phyloP scores from a whole-genome alignment of 2,797 vertebrate genomes.

The Enteromius trimaculatus region DNA sequence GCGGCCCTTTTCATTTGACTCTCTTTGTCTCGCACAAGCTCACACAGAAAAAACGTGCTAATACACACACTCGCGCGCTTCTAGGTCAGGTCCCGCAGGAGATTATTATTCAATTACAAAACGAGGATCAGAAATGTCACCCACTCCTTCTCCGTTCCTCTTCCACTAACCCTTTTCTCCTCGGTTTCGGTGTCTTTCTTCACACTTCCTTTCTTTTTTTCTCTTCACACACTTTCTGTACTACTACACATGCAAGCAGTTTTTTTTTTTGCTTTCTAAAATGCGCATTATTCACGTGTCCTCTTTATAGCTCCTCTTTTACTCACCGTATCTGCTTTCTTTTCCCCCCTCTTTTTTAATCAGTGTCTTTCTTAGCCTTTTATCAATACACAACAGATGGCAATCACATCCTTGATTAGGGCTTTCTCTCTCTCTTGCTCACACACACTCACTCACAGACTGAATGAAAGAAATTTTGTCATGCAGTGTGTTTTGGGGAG shows the following conservation, averaged over 20 bases:
- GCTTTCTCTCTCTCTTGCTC: constrained; percentile 9
- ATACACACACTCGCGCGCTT: constrained; percentile 53
- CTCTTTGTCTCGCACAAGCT: constrained; percentile 42
- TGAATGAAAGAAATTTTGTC: constrained; percentile 77
- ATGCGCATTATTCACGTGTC: constrained; percentile 40
- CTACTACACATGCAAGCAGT: constrained; percentile 22
- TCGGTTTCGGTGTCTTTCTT: constrained; percentile 44
- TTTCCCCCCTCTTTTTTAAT: constrained; percentile 16
- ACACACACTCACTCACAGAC: neutral
- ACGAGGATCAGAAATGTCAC: constrained; percentile 73
- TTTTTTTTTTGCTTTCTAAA: constrained; percentile 12
- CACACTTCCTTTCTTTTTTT: constrained; percentile 8
- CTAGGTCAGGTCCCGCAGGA: constrained; percentile 71
- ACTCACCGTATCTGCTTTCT: neutral
- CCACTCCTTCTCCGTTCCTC: constrained; percentile 62
- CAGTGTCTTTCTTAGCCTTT: constrained; percentile 23
- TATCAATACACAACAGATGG: constrained; percentile 58
- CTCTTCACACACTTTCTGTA: constrained; percentile 58
- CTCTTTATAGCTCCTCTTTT: constrained; percentile 1
- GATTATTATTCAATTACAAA: constrained; percentile 77
- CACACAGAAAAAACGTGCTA: constrained; percentile 37
- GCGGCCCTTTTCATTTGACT: constrained; percentile 20
- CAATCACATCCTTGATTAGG: constrained; percentile 51
- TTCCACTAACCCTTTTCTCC: constrained; percentile 40
- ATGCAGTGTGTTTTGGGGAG: constrained; percentile 69